These are phyloP conservation scores for Zoanthus gigantus DNA, from an alignment of 92 coral and sea anemone species.

Conservation along the genomic window DNA sequence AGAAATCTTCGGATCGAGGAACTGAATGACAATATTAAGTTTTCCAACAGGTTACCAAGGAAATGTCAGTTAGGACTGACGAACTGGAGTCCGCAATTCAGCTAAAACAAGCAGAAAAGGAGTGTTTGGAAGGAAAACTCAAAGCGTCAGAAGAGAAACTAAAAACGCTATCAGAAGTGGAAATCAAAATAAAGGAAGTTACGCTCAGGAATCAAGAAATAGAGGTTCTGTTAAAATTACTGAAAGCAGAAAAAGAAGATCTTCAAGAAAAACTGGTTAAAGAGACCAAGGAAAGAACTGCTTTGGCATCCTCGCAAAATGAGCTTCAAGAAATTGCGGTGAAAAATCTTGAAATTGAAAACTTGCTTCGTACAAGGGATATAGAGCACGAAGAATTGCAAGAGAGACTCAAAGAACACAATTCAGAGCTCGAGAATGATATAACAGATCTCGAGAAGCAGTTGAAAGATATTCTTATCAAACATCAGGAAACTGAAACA, in stretches of 20 bases:
- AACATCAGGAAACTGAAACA: conserved; percentile 77
- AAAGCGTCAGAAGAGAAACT: conserved; percentile 53
- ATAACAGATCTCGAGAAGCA: conserved; percentile 76
- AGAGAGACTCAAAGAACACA: conserved; percentile 69
- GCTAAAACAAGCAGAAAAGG: conserved; percentile 64
- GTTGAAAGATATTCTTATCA: conserved; percentile 63
- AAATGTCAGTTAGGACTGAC: conserved; percentile 47
- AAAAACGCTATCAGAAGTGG: conserved; percentile 50
- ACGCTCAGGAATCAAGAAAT: conserved; percentile 59
- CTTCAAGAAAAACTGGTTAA: conserved; percentile 75
- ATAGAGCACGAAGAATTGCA: conserved; percentile 80
- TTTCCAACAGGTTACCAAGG: conserved; percentile 51
- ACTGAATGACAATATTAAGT: conserved; percentile 43
- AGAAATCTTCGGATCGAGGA: conserved; percentile 54
- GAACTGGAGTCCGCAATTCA: conserved; percentile 52
- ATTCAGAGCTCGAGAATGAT: conserved; percentile 78
- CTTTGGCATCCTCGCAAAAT: conserved; percentile 79
- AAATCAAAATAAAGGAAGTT: conserved; percentile 61
- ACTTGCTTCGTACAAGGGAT: conserved; percentile 77
- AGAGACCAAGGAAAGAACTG: conserved; percentile 65
- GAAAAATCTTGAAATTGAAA: conserved; percentile 83
- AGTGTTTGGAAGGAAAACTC: conserved; percentile 57
- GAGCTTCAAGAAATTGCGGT: conserved; percentile 78
- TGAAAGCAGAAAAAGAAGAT: conserved; percentile 67
- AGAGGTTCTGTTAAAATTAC: conserved; percentile 65